Base-by-base conservation (phyloP, 2,888 invertebrate genomes). In the Hydropsyche betteni region DNA sequence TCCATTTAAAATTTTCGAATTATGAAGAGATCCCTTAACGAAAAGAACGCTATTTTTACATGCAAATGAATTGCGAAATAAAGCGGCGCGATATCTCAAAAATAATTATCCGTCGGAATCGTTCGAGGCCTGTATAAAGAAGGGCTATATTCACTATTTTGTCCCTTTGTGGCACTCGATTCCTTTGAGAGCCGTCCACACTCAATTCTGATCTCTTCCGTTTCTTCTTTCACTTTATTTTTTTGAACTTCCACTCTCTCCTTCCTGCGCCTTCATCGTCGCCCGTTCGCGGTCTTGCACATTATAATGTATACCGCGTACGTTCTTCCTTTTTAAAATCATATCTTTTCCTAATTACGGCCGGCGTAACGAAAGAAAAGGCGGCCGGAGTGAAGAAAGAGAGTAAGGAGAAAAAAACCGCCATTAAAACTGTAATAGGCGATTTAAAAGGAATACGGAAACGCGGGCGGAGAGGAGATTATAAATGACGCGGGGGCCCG, bases 371-470 rank as follows among this genome's bases (percentile, higher is more conserved):
- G 64, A 64, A 36, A n/a, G 34, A 64, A 64, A 64, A 44, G 76
- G 75, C 72, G 69, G 77, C 69, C 24, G 79, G 61, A 74, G 74
- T 74, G 64, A 64, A 36, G 36, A 36, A 64, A 64, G 34, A 64
- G 24, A 58, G 24, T 8, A 16, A 10, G 24, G 58, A 58, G 16
- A 69, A 73, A 75, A 70, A 75, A 75, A 73, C 79, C 79, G 77
- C 77, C 79, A 79, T 79, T 79, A 79, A 79, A 79, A 77, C 79
- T 76, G 77, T 79, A 79, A 79, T 79, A 79, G 79, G 79, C 77
- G 79, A 79, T 79, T 77, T 79, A 79, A 77, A 78, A 79, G 76
- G 79, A 77, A 76, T 75, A 79, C 77, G 75, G 75, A 77, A 79
- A 79, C 76, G 68, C 52, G 33, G 69, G 55, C 74, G 75, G 74